Evolutionary conservation across 2,888 invertebrate genomes (phyloP).

Genomic region (Heliconius ethilla): DNA sequence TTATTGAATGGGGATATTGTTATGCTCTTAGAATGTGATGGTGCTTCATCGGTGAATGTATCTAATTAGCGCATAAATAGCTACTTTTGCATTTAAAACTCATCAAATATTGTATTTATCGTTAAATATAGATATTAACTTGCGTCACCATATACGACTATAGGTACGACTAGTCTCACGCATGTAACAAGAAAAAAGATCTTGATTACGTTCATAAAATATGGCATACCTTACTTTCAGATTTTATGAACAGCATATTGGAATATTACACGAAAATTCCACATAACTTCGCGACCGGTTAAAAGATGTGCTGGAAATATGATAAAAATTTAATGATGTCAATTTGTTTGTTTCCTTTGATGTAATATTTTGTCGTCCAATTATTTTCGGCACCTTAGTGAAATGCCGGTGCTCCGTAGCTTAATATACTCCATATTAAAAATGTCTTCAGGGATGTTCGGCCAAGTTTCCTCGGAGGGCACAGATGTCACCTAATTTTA

Average conservation of each 20-base stretch:
- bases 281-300: not conserved
- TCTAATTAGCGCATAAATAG: not conserved
- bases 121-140: not conserved
- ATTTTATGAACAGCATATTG: not conserved
- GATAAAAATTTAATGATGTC: slow-evolving; percentile 17
- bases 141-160: too few relatives aligned
- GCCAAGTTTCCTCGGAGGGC: slow-evolving; percentile 7
- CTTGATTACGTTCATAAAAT: not conserved
- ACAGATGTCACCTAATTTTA: slow-evolving; percentile 39
- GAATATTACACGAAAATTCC: not conserved
- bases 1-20: slow-evolving; percentile 9
- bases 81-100: not conserved
- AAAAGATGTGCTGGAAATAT: slow-evolving; percentile 15
- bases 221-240: not conserved
- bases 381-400: slow-evolving; percentile 36
- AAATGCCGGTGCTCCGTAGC: not conserved
- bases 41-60: not conserved
- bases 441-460: slow-evolving; percentile 25
- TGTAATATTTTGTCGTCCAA: slow-evolving; percentile 33
- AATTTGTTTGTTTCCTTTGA: slow-evolving; percentile 33
- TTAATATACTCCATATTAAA: slow-evolving; percentile 30
- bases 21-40: not conserved
- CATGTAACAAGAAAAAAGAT: not conserved
- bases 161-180: not conserved
- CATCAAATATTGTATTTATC: not conserved